Base-by-base conservation (phyloP, 2,888 invertebrate species). In the Acronicta leporina region DNA sequence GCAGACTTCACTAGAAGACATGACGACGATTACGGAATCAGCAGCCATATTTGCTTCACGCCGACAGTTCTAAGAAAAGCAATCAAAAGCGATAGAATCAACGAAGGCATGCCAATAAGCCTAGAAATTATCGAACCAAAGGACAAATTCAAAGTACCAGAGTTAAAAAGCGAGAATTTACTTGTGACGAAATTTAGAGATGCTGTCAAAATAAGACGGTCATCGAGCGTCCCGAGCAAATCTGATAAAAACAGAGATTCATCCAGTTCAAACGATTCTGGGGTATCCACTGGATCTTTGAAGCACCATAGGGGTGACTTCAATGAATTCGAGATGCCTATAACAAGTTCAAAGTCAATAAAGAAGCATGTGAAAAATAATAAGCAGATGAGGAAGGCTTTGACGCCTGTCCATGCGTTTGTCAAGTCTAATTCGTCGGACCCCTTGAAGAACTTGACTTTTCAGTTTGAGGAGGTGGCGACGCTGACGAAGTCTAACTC, bases 181-280 rank as follows among this genome's bases (percentile, higher is more conserved):
- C 81, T 94, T 1, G 89, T 92, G 0, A 88, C 93, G 0, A 89
- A 94, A 47, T 95, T 95, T 49, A 90, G 94, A 46, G 94, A 95
- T 41, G 95, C 95, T 0, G 95, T 96, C 0, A 96, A 96, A 81
- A 96, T 96, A 20, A 90, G 96, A 35, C 90, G 96, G 40, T 96
- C 96, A 0, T 96, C 96, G 0, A 96, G 96, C 69, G 96, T 96
- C 0, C 96, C 96, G 1, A 96, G 96, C 69, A 96, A 96, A 84
- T 95, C 95, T 0, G 96, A 96, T 7, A 96, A 96, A 69, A 96
- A 96, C 64, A 88, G 96, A 59, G 96, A 96, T 74, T 96, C 96
- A 0, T 96, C 96, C 0, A 96, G 96, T 79, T 96, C 96, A 6
- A 96, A 96, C 77, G 96, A 96, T 77, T 96, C 96, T 0, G 96